These are phyloP conservation scores for Drosophila greeni DNA, from an alignment of 2,888 invertebrate genomes.

Conservation along the genomic window DNA sequence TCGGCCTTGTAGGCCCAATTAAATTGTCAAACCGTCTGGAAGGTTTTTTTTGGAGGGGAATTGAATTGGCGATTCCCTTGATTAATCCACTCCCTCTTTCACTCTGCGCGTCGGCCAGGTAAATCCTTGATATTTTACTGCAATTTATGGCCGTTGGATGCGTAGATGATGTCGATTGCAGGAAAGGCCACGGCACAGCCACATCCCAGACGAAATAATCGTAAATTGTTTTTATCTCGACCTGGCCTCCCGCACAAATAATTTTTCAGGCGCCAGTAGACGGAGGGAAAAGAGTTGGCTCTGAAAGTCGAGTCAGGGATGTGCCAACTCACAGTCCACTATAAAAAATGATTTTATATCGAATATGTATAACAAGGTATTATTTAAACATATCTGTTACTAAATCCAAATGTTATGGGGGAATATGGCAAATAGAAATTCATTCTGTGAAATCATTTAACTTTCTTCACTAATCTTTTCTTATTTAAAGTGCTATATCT, in stretches of 20 bases:
- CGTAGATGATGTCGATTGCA: slow-evolving; percentile 50
- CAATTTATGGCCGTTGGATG: slow-evolving; percentile 57
- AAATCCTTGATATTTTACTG: slow-evolving; percentile 65
- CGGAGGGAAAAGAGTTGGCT: not conserved
- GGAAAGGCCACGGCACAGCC: slow-evolving; percentile 23
- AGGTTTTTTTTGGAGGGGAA: slow-evolving; percentile 7
- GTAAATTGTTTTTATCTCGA: slow-evolving; percentile 52
- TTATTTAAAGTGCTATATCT: no score
- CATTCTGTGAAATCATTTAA: not conserved
- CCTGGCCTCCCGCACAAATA: slow-evolving; percentile 56
- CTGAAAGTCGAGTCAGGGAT: not conserved
- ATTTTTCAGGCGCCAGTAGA: slow-evolving; percentile 47
- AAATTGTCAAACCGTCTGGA: slow-evolving; percentile 56
- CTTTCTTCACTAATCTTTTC: not conserved
- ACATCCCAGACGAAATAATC: slow-evolving; percentile 66
- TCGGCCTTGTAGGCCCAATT: slow-evolving; percentile 55
- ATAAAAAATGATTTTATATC: not conserved
- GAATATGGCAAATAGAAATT: not conserved
- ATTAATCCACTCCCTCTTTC: slow-evolving; percentile 50
- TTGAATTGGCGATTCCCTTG: slow-evolving; percentile 50
- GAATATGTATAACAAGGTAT: no score
- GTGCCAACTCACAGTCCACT: not conserved
- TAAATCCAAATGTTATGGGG: not conserved
- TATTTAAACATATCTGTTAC: no score
- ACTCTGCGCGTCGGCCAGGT: slow-evolving; percentile 16